phyloP scores from a whole-genome alignment of 2,113 vertebrate species.

The Dipodomys merriami region DNA sequence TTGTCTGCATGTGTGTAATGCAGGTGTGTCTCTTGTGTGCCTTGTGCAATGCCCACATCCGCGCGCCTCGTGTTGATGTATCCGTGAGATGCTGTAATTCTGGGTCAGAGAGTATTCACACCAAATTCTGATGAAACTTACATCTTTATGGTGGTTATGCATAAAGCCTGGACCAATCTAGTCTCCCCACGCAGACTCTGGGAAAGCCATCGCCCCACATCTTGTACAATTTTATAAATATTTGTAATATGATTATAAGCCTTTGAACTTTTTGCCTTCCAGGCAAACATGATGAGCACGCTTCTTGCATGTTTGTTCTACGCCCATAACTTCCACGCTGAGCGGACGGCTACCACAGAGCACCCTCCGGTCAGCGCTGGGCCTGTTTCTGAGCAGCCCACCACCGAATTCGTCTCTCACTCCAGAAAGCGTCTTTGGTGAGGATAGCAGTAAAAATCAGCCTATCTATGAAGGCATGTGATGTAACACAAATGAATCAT shows the following conservation, averaged over 20 bases:
- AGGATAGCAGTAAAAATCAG: constrained; percentile 46
- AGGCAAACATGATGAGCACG: not conserved
- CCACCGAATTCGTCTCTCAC: not conserved
- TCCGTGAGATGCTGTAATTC: not conserved
- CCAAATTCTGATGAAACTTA: not conserved
- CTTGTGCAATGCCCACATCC: no score
- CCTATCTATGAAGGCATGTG: not conserved
- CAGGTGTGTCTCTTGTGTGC: no score
- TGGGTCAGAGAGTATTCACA: not conserved
- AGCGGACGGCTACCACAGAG: not conserved
- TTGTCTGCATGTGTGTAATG: not conserved
- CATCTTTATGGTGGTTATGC: constrained; percentile 2
- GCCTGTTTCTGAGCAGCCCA: no score
- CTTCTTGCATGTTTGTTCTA: not conserved
- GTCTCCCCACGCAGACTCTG: not conserved
- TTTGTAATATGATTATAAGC: not conserved
- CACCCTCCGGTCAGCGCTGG: not conserved
- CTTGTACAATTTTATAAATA: not conserved
- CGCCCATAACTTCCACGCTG: not conserved
- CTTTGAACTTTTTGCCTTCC: not conserved
- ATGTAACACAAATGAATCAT: constrained; percentile 48
- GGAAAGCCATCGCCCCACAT: not conserved
- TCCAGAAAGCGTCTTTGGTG: not conserved
- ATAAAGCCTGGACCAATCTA: not conserved
- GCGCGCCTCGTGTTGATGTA: not conserved